phyloP scores from a whole-genome alignment of 2,797 vertebrate species.

The Muscicapa comitata region DNA sequence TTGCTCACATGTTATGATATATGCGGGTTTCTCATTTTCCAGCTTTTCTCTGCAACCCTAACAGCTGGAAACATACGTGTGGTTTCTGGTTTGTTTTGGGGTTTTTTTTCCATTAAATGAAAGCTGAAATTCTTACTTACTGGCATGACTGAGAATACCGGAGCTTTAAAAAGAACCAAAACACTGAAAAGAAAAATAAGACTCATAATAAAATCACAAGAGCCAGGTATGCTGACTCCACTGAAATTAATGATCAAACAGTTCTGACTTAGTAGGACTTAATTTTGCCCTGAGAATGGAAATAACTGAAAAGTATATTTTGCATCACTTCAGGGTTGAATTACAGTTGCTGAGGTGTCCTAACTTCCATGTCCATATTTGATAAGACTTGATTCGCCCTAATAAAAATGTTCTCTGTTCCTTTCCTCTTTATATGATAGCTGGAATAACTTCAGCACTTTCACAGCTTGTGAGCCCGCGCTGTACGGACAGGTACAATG shows the following conservation, averaged over 20 bases:
- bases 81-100: neutral
- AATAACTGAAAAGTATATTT: neutral
- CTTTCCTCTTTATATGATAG: neutral
- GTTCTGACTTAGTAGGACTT: neutral
- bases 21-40: neutral
- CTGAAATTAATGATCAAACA: neutral
- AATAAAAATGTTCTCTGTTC: neutral
- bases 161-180: neutral
- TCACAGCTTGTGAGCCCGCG: neutral
- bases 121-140: neutral
- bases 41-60: neutral
- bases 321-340: neutral
- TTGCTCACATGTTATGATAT: neutral
- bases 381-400: neutral
- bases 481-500: neutral
- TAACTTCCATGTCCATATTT: neutral
- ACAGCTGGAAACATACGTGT: neutral
- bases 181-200: neutral
- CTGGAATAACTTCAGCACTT: neutral
- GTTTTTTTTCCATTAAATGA: neutral
- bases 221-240: neutral
- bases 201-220: neutral
- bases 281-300: neutral
- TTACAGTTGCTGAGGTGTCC: neutral
- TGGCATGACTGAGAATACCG: neutral